Conservation (phyloP, 1,140 invertebrate genomes). For the Bombyx mori region ASM3026992v2 NC_085107.1:1970001-1970500, state of each 20-base stretch:
- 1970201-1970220: constrained; percentile 19
- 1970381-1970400: constrained; percentile 4
- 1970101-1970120: too few relatives aligned
- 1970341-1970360: background rate
- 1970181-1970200: constrained; percentile 13
- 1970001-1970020: too few relatives aligned
- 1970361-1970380: background rate
- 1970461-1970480: background rate
- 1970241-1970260: constrained; percentile 54
- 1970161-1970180: too few relatives aligned
- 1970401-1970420: background rate
- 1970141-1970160: too few relatives aligned
- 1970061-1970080: too few relatives aligned
- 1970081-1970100: too few relatives aligned
- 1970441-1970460: constrained; percentile 1
- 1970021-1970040: too few relatives aligned
- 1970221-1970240: constrained; percentile 60
- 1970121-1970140: too few relatives aligned
- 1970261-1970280: constrained; percentile 47
- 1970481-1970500: background rate
- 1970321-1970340: background rate
- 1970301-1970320: too few relatives aligned
- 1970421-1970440: background rate
- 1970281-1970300: constrained; percentile 20
- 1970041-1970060: too few relatives aligned